Percentiles rank a stretch among this genome's conserved stretches.
Conservation (phyloP, 1,140 invertebrate genomes). For the Portunus trituberculatus region DNA sequence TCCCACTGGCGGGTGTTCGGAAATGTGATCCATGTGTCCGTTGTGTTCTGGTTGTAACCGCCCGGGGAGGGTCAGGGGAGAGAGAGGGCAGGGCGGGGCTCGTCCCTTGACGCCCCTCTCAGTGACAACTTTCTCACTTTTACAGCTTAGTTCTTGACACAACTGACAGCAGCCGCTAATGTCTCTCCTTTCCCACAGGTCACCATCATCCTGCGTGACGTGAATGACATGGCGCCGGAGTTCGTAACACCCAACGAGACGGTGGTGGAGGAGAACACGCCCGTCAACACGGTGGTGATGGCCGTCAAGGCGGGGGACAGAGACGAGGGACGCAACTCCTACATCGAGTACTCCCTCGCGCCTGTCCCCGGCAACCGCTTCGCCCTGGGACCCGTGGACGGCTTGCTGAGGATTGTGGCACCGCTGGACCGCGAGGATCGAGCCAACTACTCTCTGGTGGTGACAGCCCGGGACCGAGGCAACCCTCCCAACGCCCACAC, state of each 20-base stretch:
- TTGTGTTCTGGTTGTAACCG: not conserved
- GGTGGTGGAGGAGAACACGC: conserved; percentile 90
- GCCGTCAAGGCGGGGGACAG: conserved; percentile 94
- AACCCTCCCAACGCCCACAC: conserved; percentile 89
- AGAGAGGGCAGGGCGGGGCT: not conserved
- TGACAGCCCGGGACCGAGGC: conserved; percentile 93
- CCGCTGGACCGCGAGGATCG: conserved; percentile 91
- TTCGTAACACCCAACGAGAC: conserved; percentile 90
- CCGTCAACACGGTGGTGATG: conserved; percentile 93
- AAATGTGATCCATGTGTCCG: not conserved
- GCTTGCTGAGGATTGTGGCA: conserved; percentile 90
- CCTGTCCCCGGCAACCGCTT: conserved; percentile 85
- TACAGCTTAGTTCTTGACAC: not conserved
- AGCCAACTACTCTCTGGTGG: conserved; percentile 89
- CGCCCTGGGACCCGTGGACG: conserved; percentile 92
- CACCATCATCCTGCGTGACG: conserved; percentile 92
- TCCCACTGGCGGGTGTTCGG: not conserved
- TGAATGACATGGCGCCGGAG: conserved; percentile 96
- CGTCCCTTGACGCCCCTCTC: not conserved
- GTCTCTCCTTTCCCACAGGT: conserved; percentile 84
- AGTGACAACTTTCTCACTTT: not conserved
- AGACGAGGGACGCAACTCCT: conserved; percentile 96
- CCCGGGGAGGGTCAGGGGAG: not conserved
- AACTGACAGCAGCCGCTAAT: not conserved
- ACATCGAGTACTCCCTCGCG: conserved; percentile 91